Base-by-base conservation (phyloP, 2,113 vertebrate species). In the Tachuris rubrigastra region DNA sequence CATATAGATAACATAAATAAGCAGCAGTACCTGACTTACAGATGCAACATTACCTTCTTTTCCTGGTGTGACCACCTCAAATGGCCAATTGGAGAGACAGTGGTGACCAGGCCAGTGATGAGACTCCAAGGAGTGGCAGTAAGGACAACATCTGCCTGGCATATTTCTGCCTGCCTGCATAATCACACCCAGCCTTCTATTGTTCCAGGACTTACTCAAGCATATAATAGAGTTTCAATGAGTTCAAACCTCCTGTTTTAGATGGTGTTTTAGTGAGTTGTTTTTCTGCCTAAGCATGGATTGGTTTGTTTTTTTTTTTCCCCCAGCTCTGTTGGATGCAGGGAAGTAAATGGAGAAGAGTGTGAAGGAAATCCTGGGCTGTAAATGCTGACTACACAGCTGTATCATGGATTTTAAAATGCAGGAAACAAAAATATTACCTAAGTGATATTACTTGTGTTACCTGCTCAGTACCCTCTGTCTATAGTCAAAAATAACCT, bases 201-300 rank as follows among this genome's bases (percentile, higher is more conserved):
- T 96, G 93, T 97, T 95, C 76, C 88, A 95, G 55, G 69, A 97
- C 80, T 72, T 92, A 69, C 50, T 97, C 94, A 88, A 84, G 95
- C 93, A 94, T 97, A 97, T 92, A 96, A 97, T 95, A 97, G 94
- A 96, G 79, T 96, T 97, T 62, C 94, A 88, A 31, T 93, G 94
- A 92, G 69, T 94, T 97, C 81, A 97, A 66, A 88, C 65, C 83
- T 97, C 77, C 93, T 96, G 89, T 41, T 97, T 98, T 95, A 71
- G 88, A 87, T 80, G 50, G 73, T 83, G 58, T 78, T 97, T 97
- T 77, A 88, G 72, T 41, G 66, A 84, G 19, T n/a, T 95, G 62
- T 46, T 97, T 96, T 93, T 52, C 79, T 96, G 52, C 65, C 72
- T 97, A 58, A 88, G 60, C 27, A 35, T 69, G 46, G 47, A 82